Evolutionary conservation across 2,888 invertebrate genomes (phyloP).

Genomic region (Petrolisthes manimaculis): DNA sequence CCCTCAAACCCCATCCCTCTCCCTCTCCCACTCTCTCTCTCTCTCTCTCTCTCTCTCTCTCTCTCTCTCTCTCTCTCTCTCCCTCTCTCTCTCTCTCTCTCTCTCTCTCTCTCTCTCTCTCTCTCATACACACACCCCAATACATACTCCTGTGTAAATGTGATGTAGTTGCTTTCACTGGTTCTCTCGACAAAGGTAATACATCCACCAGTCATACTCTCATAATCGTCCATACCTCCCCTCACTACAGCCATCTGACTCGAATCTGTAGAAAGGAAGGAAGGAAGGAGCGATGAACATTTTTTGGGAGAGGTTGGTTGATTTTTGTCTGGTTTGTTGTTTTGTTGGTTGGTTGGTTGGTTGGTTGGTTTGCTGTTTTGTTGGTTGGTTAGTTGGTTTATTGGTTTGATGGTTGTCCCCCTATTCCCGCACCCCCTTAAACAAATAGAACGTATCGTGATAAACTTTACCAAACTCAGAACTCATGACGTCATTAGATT

Average conservation of each 20-base stretch:
- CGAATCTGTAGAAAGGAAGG: too few species aligned
- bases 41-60: slow-evolving; percentile 10
- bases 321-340: too few species aligned
- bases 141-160: neutral
- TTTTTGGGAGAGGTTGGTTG: too few species aligned
- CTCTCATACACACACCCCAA: neutral
- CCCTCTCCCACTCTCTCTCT: neutral
- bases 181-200: neutral
- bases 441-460: too few species aligned
- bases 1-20: neutral
- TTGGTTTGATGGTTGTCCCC: too few species aligned
- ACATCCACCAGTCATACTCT: neutral
- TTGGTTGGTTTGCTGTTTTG: too few species aligned
- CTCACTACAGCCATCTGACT: neutral
- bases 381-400: too few species aligned
- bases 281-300: too few species aligned
- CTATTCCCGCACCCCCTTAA: too few species aligned
- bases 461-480: too few species aligned
- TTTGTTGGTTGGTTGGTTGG: too few species aligned
- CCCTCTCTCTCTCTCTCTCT: slow-evolving; percentile 11
- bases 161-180: neutral
- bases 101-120: slow-evolving; percentile 14
- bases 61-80: slow-evolving; percentile 6
- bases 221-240: neutral
- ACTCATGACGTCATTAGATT: too few species aligned